A percentile compares a stretch with the other conserved stretches of the same genome.
phyloP scores from a whole-genome alignment of 2,888 invertebrate species.

The Cabera pusaria region DNA sequence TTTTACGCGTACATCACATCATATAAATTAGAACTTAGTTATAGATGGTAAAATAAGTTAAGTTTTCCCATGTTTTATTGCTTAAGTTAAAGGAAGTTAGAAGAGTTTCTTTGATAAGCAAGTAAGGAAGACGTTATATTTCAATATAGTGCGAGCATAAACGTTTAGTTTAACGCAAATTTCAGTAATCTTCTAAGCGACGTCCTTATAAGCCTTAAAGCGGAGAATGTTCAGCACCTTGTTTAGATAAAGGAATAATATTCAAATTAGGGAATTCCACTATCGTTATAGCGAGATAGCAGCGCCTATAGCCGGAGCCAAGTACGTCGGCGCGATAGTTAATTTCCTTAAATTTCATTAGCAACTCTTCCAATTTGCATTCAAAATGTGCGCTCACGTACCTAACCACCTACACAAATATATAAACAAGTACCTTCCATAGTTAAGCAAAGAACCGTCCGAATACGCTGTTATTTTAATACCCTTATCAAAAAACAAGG shows the following conservation, averaged over 20 bases:
- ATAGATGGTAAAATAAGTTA: no score
- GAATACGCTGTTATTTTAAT: conserved; percentile 78
- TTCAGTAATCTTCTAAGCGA: conserved; percentile 19
- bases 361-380: conserved; percentile 72
- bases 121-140: no score
- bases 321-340: conserved; percentile 42
- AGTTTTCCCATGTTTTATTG: no score
- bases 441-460: conserved; percentile 64
- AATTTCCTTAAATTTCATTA: conserved; percentile 68
- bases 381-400: conserved; percentile 75
- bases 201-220: conserved; percentile 24
- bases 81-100: no score
- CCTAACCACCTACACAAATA: conserved; percentile 63
- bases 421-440: conserved; percentile 59
- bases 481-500: conserved; percentile 83
- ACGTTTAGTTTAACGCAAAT: conserved; percentile 8
- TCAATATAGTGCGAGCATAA: no score
- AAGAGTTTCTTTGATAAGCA: no score
- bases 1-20: no score
- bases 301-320: conserved; percentile 35
- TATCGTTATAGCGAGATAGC: conserved; percentile 33
- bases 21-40: no score
- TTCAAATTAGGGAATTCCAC: conserved; percentile 36
- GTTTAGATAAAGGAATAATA: conserved; percentile 37
- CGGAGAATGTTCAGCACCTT: conserved; percentile 29